These are phyloP conservation scores for Ictidomys tridecemlineatus DNA, from an alignment of 2,113 vertebrate species.

Conservation along the genomic window DNA sequence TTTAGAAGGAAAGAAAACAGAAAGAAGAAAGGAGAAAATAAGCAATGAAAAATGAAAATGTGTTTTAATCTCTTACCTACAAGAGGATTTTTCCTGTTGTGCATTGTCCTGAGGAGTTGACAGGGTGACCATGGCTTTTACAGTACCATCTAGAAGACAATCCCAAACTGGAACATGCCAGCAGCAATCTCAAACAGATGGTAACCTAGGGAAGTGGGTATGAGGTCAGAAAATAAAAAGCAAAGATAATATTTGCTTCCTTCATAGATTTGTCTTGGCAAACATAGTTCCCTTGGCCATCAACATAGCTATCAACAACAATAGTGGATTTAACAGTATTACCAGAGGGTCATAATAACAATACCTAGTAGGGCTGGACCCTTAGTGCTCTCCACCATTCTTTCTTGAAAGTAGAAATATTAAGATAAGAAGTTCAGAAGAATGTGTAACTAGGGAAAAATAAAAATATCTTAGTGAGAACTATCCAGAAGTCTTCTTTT, in stretches of 20 bases:
- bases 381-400: background rate
- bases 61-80: background rate
- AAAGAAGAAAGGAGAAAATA: background rate
- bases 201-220: background rate
- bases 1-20: background rate
- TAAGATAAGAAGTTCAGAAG: background rate
- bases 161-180: background rate
- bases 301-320: background rate
- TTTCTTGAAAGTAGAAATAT: slow-evolving; percentile 17
- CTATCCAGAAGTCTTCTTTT: background rate
- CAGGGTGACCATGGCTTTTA: background rate
- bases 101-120: background rate
- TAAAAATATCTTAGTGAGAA: background rate
- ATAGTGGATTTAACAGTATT: background rate
- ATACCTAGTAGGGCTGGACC: background rate
- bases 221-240: slow-evolving; percentile 8
- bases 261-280: background rate
- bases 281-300: background rate
- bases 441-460: background rate
- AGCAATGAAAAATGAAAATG: slow-evolving; percentile 19
- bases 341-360: background rate
- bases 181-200: background rate
- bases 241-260: background rate
- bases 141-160: background rate
- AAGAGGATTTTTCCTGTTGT: background rate